phyloP scores from a whole-genome alignment of 1,140 invertebrate genomes.

The Rhopalosiphum padi region DNA sequence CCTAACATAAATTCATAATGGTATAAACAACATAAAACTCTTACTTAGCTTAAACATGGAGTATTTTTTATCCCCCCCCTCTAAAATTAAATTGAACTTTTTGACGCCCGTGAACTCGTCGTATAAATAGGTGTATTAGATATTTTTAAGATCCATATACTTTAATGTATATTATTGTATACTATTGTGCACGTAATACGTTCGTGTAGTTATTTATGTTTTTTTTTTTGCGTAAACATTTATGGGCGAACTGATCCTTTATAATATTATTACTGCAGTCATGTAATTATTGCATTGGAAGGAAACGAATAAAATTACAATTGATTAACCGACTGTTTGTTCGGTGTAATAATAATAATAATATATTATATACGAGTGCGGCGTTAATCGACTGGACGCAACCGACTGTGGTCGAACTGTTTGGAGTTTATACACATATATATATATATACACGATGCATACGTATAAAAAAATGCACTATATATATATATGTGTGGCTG shows the following conservation, averaged over 20 bases:
- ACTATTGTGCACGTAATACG: neutral
- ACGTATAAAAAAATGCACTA: neutral
- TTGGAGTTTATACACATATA: neutral
- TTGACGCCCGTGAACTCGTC: too few species aligned
- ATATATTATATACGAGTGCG: neutral
- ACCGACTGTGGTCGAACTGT: constrained; percentile 32
- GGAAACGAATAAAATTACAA: constrained; percentile 5
- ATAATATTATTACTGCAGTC: neutral
- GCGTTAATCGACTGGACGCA: constrained; percentile 33
- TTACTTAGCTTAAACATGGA: too few species aligned
- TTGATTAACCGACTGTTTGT: neutral
- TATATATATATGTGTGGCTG: neutral
- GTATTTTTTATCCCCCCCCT: too few species aligned
- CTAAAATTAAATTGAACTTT: too few species aligned
- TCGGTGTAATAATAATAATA: neutral
- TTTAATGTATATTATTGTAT: neutral
- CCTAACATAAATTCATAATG: too few species aligned
- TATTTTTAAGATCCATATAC: too few species aligned
- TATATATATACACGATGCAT: neutral
- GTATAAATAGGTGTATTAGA: too few species aligned
- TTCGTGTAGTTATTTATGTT: neutral
- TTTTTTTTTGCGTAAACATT: neutral
- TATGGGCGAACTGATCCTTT: neutral
- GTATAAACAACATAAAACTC: too few species aligned
- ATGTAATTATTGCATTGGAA: neutral